phyloP scores from a whole-genome alignment of 2,113 vertebrate species.

The Saccopteryx bilineata region DNA sequence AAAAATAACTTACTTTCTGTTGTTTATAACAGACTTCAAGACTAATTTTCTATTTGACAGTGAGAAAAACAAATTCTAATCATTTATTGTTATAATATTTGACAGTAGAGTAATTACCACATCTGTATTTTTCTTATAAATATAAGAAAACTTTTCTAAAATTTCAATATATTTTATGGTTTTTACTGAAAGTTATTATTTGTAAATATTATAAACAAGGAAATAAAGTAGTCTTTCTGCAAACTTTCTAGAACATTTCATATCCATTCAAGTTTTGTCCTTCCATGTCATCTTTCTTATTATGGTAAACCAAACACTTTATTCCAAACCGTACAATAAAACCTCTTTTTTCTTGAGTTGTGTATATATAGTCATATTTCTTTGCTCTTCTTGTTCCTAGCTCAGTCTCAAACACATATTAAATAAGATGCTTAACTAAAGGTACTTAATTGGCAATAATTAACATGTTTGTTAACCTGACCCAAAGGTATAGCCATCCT shows the following conservation, averaged over 20 bases:
- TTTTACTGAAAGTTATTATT: not conserved
- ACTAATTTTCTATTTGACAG: not conserved
- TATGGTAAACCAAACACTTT: not conserved
- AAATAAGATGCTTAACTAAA: not conserved
- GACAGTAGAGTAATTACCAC: not conserved
- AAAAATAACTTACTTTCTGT: not conserved
- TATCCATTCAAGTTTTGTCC: not conserved
- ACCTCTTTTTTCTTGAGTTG: not conserved
- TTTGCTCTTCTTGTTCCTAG: not conserved
- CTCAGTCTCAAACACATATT: not conserved
- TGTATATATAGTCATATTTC: not conserved
- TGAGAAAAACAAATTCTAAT: not conserved
- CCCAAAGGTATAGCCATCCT: not conserved
- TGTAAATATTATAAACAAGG: not conserved
- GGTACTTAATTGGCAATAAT: not conserved
- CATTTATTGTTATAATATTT: not conserved
- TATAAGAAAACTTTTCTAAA: not conserved
- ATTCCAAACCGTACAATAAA: not conserved
- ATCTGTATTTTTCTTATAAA: not conserved
- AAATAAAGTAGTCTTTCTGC: not conserved
- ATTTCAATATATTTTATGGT: not conserved
- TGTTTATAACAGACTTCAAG: not conserved
- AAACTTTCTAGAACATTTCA: not conserved
- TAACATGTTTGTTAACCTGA: not conserved
- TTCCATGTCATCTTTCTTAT: not conserved